phyloP scores from a whole-genome alignment of 2,113 vertebrate species.

The Manacus vitellinus region DNA sequence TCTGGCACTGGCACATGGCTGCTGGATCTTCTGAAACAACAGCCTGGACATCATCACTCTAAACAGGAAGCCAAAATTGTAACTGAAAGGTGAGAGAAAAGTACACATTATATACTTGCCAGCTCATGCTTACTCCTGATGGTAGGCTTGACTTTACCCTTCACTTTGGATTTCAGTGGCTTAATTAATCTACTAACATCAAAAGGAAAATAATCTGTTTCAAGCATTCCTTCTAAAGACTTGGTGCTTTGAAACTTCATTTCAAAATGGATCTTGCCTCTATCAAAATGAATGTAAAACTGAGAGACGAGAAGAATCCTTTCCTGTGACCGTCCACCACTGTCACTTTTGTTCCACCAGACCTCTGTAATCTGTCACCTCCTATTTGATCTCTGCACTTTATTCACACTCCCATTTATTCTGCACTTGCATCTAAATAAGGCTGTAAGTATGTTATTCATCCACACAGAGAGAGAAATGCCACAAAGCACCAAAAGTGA shows the following conservation, averaged over 20 bases:
- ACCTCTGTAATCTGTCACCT: neutral
- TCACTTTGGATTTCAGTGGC: neutral
- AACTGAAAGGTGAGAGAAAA: neutral
- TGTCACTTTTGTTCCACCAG: neutral
- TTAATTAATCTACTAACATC: slow-evolving; percentile 17
- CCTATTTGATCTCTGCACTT: neutral
- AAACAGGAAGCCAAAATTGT: neutral
- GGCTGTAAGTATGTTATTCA: neutral
- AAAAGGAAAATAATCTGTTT: slow-evolving; percentile 37
- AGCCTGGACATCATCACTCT: neutral
- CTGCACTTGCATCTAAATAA: neutral
- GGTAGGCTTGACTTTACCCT: neutral
- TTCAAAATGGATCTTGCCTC: neutral
- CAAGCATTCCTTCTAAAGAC: neutral
- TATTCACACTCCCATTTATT: neutral
- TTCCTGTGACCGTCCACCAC: neutral
- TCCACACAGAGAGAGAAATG: neutral
- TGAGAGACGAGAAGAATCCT: neutral
- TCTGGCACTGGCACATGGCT: accelerated
- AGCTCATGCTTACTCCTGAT: neutral
- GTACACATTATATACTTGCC: neutral
- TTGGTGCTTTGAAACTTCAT: slow-evolving; percentile 23
- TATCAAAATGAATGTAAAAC: neutral
- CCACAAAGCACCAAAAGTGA: neutral
- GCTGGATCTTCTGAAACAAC: neutral